Evolutionary conservation across 2,113 vertebrate genomes (phyloP), one percentile per base, ranked within the genome.

Genomic region (Macaca nemestrina): DNA sequence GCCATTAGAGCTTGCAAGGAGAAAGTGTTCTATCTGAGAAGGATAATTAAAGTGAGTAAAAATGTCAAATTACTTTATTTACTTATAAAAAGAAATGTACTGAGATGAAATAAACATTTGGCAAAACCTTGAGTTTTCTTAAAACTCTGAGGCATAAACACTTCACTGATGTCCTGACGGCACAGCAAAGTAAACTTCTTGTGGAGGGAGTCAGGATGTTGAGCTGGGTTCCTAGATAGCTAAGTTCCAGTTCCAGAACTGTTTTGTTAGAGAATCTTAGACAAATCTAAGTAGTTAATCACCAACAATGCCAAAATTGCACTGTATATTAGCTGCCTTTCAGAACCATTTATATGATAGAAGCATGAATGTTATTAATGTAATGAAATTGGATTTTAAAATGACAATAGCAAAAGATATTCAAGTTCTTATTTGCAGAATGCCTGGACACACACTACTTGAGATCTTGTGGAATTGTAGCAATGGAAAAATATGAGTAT

Each of bases 41-140:
- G 59, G 90, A 82, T 25, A 59, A 55, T 78, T 59, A 84, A 95
- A 88, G 64, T 59, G 64, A 82, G 38, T 67, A n/a, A 87, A 68
- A 70, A 55, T 16, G 76, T 96, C 80, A 45, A 4, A 48, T 78
- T 48, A 23, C n/a, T 87, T 94, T 93, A 88, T 88, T 76, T 93
- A 59, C 16, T 80, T 67, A 52, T 80, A 73, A 20, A 78, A 78
- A 79, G 32, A 94, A 90, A 86, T 79, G 40, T 70, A 18, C 55
- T 18, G 57, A 72, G 43, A 59, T 52, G 23, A 88, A 90, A 83
- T 75, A 12, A 83, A 83, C 61, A 89, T 94, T 75, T 80, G 75
- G 20, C 32, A 79, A 80, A 92, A 35, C 0, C 23, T 75, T 30
- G 57, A 93, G n/a, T 55, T 96, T 92, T 68, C 10, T 82, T 93